Evolutionary conservation across 1,140 invertebrate genomes (phyloP), one percentile per base, ranked within the genome.

Genomic region (Drosophila saltans): DNA sequence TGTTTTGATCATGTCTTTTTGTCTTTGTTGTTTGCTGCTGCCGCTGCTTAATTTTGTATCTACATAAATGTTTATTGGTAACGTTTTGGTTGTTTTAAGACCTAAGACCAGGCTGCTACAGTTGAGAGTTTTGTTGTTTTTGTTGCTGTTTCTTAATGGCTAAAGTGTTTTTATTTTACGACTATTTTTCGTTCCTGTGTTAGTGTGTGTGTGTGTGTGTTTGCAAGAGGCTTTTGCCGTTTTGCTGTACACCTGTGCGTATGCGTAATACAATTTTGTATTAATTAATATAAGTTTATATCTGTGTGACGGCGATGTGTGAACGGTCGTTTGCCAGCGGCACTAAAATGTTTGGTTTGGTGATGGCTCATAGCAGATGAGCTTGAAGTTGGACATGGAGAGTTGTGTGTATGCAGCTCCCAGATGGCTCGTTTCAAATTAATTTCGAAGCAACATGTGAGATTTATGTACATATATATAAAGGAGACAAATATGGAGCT

Each of bases 231-330:
- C 28, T 10, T 11, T 57, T 55, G 56, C n/a, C 41, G 48, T 16
- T 45, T 36, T 30, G 40, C 11, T 40, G 83, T 69, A 83, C 83
- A 88, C 80, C 84, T 88, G 83, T 88, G 84, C 83, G 80, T 89
- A 83, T 89, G 84, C 84, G 83, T 83, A 88, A 88, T 89, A 66
- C 80, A 83, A 89, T 88, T 89, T 80, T 88, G 83, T 75, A 88
- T 88, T 88, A 88, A 88, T 88, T 88, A 88, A 88, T 88, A 83
- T 74, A 72, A 65, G 69, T 68, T 36, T 78, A 69, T 78, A 36
- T 56, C 57, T 61, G 75, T 52, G 40, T 45, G 58, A 3, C 21
- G 24, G 33, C 33, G 45, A 33, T 61, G 61, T 24, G 26, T 41
- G 63, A 48, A 48, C 58, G 45, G 45, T 60, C 26, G 61, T 63